phyloP scores from a whole-genome alignment of 2,888 invertebrate species.

The Heliconius sara region DNA sequence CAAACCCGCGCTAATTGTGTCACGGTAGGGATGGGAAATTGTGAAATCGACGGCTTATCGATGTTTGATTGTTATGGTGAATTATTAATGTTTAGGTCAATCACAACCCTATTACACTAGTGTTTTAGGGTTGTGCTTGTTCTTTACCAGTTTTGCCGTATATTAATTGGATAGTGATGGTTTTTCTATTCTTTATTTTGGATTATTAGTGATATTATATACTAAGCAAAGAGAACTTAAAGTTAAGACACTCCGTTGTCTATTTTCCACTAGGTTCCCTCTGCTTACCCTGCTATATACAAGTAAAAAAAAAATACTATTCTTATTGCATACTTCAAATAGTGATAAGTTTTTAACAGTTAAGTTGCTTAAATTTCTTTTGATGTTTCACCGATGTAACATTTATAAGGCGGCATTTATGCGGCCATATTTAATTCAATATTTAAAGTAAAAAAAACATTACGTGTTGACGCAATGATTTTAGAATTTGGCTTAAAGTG shows the following conservation, averaged over 20 bases:
- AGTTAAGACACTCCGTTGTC: not conserved
- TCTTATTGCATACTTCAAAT: not conserved
- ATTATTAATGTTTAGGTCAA: not conserved
- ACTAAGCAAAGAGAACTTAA: not conserved
- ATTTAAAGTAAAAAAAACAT: too few relatives aligned
- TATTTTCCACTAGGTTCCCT: not conserved
- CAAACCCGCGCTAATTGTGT: conserved; percentile 69
- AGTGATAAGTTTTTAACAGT: conserved; percentile 3
- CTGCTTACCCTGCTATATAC: not conserved
- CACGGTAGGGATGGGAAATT: conserved; percentile 42
- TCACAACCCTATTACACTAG: not conserved
- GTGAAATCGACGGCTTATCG: conserved; percentile 41
- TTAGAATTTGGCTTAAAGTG: too few relatives aligned
- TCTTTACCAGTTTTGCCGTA: not conserved
- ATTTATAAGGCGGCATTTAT: not conserved
- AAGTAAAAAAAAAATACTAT: not conserved
- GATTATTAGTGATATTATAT: not conserved
- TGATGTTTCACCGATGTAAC: not conserved
- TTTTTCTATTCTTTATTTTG: not conserved
- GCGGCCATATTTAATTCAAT: too few relatives aligned
- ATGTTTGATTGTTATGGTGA: conserved; percentile 8
- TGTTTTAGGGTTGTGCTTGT: not conserved
- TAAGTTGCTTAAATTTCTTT: conserved; percentile 17
- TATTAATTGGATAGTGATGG: not conserved
- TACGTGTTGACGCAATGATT: too few relatives aligned